These are phyloP conservation scores for Uropsilus gracilis DNA, from an alignment of 2,113 vertebrate species.

Conservation along the genomic window DNA sequence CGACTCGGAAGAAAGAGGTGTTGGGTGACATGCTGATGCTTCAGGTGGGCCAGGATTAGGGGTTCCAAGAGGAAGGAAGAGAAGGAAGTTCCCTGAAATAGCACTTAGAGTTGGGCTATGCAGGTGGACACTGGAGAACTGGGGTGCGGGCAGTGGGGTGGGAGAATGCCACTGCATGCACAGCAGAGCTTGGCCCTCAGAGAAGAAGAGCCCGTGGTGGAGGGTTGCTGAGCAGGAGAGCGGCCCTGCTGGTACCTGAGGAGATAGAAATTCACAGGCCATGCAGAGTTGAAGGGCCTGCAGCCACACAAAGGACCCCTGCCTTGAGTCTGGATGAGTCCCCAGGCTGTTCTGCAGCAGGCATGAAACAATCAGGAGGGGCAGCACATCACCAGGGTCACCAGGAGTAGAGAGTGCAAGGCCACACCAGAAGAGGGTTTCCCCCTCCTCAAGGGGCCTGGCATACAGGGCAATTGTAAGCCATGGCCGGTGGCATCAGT, in stretches of 20 bases:
- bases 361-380: neutral
- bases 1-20: neutral
- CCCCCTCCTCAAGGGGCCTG: neutral
- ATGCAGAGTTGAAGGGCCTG: neutral
- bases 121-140: no score
- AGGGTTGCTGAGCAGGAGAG: neutral
- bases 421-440: neutral
- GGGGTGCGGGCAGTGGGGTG: neutral
- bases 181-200: neutral
- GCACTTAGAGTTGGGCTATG: neutral
- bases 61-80: neutral
- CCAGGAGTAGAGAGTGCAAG: no score
- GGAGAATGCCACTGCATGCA: neutral
- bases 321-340: neutral
- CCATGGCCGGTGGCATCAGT: fast-evolving
- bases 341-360: neutral
- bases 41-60: neutral
- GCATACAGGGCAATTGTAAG: fast-evolving
- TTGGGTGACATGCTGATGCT: neutral
- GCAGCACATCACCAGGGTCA: no score
- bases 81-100: neutral
- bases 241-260: fast-evolving
- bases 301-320: neutral
- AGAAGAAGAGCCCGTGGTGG: neutral
- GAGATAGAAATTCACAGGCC: neutral